Conservation (phyloP, 2,888 invertebrate species). For the Amblyjoppa fuscipennis region DNA sequence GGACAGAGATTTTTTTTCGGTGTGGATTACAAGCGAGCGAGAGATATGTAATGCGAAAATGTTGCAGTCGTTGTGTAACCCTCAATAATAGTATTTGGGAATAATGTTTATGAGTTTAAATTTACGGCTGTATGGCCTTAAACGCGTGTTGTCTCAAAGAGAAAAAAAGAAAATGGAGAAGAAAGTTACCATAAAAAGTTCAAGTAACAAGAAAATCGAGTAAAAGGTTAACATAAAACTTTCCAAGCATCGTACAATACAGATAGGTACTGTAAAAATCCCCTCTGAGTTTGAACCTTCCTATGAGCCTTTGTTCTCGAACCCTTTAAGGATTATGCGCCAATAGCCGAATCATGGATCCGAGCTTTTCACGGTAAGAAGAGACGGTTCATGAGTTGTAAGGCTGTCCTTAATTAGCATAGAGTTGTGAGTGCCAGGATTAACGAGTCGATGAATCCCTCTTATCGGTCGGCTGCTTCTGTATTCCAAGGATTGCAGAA, state of each 20-base stretch:
- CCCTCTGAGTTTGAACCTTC: not conserved
- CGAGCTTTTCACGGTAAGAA: not conserved
- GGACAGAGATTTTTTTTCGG: too few species aligned
- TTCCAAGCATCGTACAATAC: not conserved
- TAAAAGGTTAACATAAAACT: too few species aligned
- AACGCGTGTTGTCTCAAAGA: too few species aligned
- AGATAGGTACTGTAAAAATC: not conserved
- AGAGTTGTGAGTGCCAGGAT: constrained; percentile 5
- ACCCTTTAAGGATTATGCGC: not conserved
- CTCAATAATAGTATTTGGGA: too few species aligned
- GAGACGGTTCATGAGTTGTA: not conserved
- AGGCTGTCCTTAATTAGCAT: constrained; percentile 22
- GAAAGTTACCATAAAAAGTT: too few species aligned
- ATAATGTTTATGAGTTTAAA: too few species aligned
- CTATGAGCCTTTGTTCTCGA: not conserved
- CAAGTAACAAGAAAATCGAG: too few species aligned
- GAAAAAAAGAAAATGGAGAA: too few species aligned
- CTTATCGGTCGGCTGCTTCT: constrained; percentile 18
- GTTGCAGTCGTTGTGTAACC: too few species aligned
- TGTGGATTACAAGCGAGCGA: too few species aligned
- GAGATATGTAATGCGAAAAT: too few species aligned
- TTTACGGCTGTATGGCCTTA: too few species aligned
- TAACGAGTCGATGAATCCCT: constrained; percentile 32
- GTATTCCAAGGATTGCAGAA: constrained; percentile 4
- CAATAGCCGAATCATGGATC: not conserved